Percentiles rank a stretch among this genome's conserved stretches.
phyloP scores from a whole-genome alignment of 1,140 invertebrate genomes.

The Caligus rogercresseyi region DNA sequence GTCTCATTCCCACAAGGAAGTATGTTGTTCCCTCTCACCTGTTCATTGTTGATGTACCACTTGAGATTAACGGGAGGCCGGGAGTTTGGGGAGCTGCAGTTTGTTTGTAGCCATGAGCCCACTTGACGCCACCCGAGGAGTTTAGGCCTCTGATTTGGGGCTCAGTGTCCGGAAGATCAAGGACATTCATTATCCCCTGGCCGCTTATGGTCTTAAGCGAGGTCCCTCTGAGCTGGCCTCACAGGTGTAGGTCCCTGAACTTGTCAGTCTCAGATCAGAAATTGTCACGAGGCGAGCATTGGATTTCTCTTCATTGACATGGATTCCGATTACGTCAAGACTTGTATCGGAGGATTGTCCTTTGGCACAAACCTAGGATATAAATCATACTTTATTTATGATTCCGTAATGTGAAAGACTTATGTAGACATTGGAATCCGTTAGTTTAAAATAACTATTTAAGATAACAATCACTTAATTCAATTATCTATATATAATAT shows the following conservation, averaged over 20 bases:
- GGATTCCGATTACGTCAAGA: constrained; percentile 48
- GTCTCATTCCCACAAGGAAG: too few species aligned
- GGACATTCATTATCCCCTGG: constrained; percentile 2
- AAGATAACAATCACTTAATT: too few species aligned
- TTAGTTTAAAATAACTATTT: too few species aligned
- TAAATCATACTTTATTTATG: too few species aligned
- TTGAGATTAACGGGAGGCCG: constrained; percentile 55
- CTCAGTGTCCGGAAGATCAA: constrained; percentile 2
- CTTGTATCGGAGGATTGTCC: constrained; percentile 46
- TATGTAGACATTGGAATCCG: too few species aligned
- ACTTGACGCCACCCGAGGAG: constrained; percentile 37
- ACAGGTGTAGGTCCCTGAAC: constrained; percentile 16
- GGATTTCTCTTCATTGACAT: constrained; percentile 45
- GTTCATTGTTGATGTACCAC: constrained; percentile 60
- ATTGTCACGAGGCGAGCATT: constrained; percentile 1
- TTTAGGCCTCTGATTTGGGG: constrained; percentile 1
- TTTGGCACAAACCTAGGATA: constrained; percentile 51
- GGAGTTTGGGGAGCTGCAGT: constrained; percentile 52
- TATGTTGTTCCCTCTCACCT: constrained; percentile 26
- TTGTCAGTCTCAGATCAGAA: neutral
- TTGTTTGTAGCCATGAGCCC: constrained; percentile 50
- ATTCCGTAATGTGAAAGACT: neutral
- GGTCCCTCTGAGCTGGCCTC: constrained; percentile 19
- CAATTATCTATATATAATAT: too few species aligned
- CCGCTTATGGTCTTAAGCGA: constrained; percentile 12